Conservation (phyloP, 2,113 vertebrate species). For the Spea bombifrons region DNA sequence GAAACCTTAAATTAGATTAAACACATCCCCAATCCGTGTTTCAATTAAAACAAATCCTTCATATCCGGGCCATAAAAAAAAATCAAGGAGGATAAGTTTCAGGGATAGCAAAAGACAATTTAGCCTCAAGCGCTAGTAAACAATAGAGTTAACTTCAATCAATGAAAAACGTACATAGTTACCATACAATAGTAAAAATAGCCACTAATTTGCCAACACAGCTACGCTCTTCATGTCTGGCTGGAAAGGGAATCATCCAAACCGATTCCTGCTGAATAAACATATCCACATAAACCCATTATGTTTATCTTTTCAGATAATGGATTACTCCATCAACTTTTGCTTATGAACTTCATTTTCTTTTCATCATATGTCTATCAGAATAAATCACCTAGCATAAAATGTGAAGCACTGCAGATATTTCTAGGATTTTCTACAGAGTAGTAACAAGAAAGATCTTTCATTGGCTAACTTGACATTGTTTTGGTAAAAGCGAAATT, state of each 20-base stretch:
- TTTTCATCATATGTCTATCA: conserved; percentile 29
- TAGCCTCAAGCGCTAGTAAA: too few species aligned
- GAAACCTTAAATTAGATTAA: too few species aligned
- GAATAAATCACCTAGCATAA: conserved; percentile 18
- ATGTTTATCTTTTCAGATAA: conserved; percentile 23
- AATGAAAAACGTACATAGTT: too few species aligned
- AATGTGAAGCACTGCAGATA: conserved; percentile 1
- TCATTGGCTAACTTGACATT: not conserved
- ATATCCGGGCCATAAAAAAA: too few species aligned
- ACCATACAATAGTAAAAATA: too few species aligned
- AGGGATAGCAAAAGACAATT: too few species aligned
- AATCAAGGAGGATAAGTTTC: too few species aligned
- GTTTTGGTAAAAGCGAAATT: conserved; percentile 43
- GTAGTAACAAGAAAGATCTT: conserved; percentile 1
- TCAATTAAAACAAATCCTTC: too few species aligned
- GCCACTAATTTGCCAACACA: too few species aligned
- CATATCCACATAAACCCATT: conserved; percentile 1
- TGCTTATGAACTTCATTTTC: conserved; percentile 20
- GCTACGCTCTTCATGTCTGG: not conserved
- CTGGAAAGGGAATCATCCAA: not conserved
- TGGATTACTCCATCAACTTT: conserved; percentile 21
- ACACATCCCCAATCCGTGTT: too few species aligned
- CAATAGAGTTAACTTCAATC: too few species aligned
- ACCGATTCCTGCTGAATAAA: conserved; percentile 20
- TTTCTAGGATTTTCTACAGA: not conserved